phyloP scores from a whole-genome alignment of 2,888 invertebrate species.

The Cryptus armator region DNA sequence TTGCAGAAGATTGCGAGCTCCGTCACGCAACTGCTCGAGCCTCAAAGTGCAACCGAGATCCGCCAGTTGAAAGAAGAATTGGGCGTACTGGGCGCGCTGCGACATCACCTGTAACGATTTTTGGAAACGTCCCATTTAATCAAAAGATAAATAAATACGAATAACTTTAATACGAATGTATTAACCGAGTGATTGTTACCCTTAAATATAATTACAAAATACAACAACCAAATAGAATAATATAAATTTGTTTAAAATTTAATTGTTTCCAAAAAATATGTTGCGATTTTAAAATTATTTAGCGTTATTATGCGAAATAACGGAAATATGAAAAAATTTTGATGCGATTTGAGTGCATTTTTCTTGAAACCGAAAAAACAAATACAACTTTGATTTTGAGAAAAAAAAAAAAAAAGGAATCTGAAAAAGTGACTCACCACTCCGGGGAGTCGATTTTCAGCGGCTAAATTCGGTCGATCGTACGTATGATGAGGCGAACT shows the following conservation, averaged over 20 bases:
- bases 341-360: no score
- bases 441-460: conserved; percentile 96
- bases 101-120: conserved; percentile 90
- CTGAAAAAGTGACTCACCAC: conserved; percentile 89
- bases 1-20: conserved; percentile 92
- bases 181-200: no score
- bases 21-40: conserved; percentile 93
- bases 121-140: not conserved
- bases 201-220: no score
- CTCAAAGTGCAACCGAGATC: conserved; percentile 94
- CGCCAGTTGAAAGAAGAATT: conserved; percentile 94
- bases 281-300: no score
- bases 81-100: conserved; percentile 91
- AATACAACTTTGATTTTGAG: no score
- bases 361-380: no score
- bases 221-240: no score
- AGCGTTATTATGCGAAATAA: no score
- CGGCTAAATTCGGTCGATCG: conserved; percentile 92
- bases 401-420: not conserved
- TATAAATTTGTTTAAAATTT: no score
- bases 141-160: not conserved
- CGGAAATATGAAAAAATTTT: not conserved
- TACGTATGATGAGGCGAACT: conserved; percentile 96
- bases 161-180: no score
- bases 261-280: no score